These are phyloP conservation scores for Selene dorsalis DNA, from an alignment of 2,797 vertebrate genomes.

Conservation along the genomic window DNA sequence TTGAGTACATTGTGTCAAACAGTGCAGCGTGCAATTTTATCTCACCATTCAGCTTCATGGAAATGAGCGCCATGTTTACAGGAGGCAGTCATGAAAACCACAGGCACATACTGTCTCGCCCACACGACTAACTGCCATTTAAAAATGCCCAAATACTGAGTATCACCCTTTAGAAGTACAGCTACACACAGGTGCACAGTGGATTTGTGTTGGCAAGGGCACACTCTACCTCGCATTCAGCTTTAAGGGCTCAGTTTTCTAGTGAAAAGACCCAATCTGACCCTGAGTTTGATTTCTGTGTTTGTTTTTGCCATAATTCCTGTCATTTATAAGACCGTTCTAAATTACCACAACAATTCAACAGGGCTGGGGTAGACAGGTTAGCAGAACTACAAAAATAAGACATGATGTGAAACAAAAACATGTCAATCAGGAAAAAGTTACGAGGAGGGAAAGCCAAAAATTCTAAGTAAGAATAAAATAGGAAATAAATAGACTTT, in stretches of 20 bases:
- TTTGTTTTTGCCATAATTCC: background rate
- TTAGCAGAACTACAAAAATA: background rate
- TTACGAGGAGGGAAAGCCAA: no score
- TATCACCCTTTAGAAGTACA: constrained; percentile 11
- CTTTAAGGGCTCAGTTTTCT: background rate
- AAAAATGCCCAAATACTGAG: constrained; percentile 9
- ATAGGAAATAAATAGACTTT: no score
- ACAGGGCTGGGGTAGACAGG: background rate
- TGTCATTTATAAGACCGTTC: background rate
- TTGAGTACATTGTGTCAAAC: background rate
- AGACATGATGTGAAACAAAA: background rate
- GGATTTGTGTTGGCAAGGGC: background rate
- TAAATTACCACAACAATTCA: background rate
- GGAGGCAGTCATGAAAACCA: constrained; percentile 47
- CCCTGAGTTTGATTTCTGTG: background rate
- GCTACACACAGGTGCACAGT: background rate
- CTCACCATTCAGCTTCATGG: constrained; percentile 48
- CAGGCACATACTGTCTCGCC: constrained; percentile 27
- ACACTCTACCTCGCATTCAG: background rate
- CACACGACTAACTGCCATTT: constrained; percentile 15
- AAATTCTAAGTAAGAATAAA: no score
- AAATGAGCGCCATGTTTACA: constrained; percentile 61
- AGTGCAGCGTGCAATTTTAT: constrained; percentile 38
- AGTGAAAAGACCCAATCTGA: background rate
- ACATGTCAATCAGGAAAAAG: background rate